These are phyloP conservation scores for Helicolenus hilgendorfi DNA, from an alignment of 2,797 vertebrate species.

Conservation along the genomic window DNA sequence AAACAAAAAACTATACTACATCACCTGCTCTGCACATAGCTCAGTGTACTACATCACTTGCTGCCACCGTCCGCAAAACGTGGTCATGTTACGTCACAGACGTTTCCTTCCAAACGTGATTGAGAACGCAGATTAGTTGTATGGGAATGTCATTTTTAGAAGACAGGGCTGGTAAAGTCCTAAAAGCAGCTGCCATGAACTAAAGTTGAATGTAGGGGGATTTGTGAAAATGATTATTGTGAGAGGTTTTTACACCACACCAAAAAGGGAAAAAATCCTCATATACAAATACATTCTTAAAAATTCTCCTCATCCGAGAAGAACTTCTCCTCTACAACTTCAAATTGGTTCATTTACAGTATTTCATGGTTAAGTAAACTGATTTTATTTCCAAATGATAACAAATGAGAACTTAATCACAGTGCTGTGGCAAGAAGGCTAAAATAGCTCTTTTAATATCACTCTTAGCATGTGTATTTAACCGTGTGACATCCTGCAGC, in stretches of 20 bases:
- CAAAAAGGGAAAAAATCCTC: background rate
- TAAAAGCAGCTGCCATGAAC: background rate
- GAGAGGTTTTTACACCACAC: background rate
- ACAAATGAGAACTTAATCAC: background rate
- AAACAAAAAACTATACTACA: too few species aligned
- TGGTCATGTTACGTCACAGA: too few species aligned
- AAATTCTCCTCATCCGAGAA: background rate
- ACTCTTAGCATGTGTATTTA: background rate
- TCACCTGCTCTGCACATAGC: too few species aligned
- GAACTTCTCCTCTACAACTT: background rate
- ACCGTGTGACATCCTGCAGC: background rate
- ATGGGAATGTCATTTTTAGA: background rate
- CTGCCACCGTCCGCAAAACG: too few species aligned
- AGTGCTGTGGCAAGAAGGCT: background rate
- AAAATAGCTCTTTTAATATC: background rate
- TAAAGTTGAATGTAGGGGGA: background rate
- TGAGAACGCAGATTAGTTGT: too few species aligned
- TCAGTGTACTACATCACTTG: too few species aligned
- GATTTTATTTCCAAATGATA: slow-evolving; percentile 1
- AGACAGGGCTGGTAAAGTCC: background rate
- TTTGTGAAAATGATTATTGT: background rate
- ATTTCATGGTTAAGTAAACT: background rate
- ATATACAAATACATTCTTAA: background rate
- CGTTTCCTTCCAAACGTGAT: too few species aligned
- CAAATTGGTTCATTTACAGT: background rate